These are phyloP conservation scores for Emydura subglobosa DNA, from an alignment of 2,113 vertebrate species.

Conservation along the genomic window DNA sequence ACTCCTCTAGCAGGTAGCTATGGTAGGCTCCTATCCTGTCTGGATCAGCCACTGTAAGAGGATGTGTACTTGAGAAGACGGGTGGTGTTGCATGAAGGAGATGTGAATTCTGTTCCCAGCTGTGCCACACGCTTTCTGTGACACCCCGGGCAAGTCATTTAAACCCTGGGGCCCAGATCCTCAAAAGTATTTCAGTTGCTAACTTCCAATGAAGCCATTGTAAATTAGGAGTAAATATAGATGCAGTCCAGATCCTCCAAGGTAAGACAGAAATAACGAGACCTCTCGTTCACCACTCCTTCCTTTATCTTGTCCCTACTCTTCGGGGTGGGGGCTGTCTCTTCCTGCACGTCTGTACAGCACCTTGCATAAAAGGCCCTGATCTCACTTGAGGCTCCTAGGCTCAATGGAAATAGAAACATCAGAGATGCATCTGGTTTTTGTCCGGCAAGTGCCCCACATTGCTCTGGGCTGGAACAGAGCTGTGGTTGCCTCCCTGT, in stretches of 20 bases:
- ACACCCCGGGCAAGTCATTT: too few relatives aligned
- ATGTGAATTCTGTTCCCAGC: background rate
- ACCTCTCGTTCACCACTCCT: background rate
- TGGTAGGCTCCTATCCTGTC: background rate
- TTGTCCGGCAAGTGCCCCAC: background rate
- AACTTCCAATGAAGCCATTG: background rate
- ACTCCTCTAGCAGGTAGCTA: background rate
- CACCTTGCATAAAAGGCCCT: background rate
- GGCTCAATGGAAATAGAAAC: background rate
- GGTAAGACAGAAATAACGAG: background rate
- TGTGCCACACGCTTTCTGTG: background rate
- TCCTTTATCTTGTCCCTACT: background rate
- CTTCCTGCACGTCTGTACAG: background rate
- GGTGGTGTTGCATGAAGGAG: background rate
- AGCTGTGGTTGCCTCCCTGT: background rate
- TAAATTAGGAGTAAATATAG: background rate
- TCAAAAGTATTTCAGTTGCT: background rate
- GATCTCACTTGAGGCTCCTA: background rate
- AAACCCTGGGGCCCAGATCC: background rate
- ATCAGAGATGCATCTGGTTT: background rate
- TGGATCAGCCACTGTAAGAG: background rate
- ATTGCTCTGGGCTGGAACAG: background rate
- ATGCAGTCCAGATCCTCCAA: too few relatives aligned
- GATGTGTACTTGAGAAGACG: background rate
- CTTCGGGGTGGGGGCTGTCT: background rate